Evolutionary conservation across 2,888 invertebrate species (phyloP).

Genomic region (Paralinhomoeus sp.): DNA sequence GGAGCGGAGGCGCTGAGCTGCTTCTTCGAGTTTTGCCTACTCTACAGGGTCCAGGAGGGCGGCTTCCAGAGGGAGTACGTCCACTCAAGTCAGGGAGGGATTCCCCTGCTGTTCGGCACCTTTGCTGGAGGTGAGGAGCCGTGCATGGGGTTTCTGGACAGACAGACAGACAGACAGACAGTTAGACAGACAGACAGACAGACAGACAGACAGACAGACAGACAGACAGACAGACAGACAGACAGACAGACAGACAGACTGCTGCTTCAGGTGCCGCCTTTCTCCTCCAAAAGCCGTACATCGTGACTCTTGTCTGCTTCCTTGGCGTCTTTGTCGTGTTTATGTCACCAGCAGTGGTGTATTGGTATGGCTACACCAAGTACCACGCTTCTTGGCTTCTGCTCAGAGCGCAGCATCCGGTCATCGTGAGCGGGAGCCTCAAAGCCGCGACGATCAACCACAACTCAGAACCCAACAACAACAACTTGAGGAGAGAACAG

Average conservation of each 20-base stretch:
- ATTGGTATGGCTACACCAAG: conserved; percentile 48
- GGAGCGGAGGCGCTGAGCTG: conserved; percentile 48
- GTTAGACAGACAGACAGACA: too few relatives aligned
- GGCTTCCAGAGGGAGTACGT: too few relatives aligned
- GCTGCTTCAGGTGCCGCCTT: background rate
- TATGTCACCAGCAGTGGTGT: conserved; percentile 44
- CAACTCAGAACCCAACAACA: conserved; percentile 6
- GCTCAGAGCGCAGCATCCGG: background rate
- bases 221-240: too few relatives aligned
- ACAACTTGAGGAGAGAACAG: conserved; percentile 3
- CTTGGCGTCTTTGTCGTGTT: conserved; percentile 43
- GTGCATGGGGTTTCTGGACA: too few relatives aligned
- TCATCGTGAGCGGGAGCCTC: background rate
- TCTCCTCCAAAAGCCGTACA: conserved; percentile 19
- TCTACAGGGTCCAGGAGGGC: conserved; percentile 46
- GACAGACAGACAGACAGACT: too few relatives aligned
- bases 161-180: too few relatives aligned
- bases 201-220: too few relatives aligned
- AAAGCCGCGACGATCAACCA: too few relatives aligned
- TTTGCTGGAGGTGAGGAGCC: too few relatives aligned
- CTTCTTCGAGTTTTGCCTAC: conserved; percentile 50
- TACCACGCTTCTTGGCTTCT: conserved; percentile 10
- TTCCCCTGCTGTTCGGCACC: too few relatives aligned
- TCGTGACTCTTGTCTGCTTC: conserved; percentile 37
- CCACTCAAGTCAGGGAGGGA: too few relatives aligned